phyloP scores from a whole-genome alignment of 2,113 vertebrate species.

The Mus musculus region GRCm39 chr14:93823501-93824000 shows the following conservation, averaged over 20 bases:
- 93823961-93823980: background rate
- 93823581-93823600: background rate
- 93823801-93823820: background rate
- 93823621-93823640: background rate
- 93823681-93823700: background rate
- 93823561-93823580: background rate
- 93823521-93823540: background rate
- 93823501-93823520: background rate
- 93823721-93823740: background rate
- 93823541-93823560: background rate
- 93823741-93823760: background rate
- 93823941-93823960: background rate
- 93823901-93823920: background rate
- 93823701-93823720: background rate
- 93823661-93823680: background rate
- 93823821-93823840: background rate
- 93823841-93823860: background rate
- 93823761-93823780: background rate
- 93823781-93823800: background rate
- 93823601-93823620: background rate
- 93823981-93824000: background rate
- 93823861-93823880: background rate
- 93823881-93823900: background rate
- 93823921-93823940: background rate
- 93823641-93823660: background rate